A percentile compares a stretch with the other conserved stretches of the same genome.
Conservation (phyloP, 2,797 vertebrate species). For the Podarcis lilfordi region DNA sequence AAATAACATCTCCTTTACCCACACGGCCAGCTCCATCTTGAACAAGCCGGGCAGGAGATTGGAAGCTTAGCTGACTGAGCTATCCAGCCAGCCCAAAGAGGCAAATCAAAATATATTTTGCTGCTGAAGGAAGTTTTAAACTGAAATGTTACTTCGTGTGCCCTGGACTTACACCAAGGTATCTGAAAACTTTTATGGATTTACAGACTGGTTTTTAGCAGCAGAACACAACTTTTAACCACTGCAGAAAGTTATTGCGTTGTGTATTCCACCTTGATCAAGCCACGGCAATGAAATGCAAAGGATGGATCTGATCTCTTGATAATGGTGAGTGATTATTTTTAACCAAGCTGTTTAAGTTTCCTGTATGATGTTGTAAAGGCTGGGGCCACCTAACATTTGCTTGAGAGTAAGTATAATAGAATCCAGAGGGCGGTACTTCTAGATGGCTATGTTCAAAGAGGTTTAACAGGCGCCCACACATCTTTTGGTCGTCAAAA, state of each 20-base stretch:
- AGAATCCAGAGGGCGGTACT: neutral
- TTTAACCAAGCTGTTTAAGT: conserved; percentile 14
- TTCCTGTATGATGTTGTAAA: too few relatives aligned
- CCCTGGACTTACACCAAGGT: conserved; percentile 63
- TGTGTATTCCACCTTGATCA: conserved; percentile 14
- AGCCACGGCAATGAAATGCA: conserved; percentile 63
- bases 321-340: conserved; percentile 75
- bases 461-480: neutral
- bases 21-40: conserved; percentile 65
- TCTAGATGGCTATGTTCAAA: neutral
- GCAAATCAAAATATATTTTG: conserved; percentile 74
- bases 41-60: conserved; percentile 76
- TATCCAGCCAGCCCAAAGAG: conserved; percentile 75
- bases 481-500: neutral
- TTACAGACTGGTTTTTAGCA: conserved; percentile 39
- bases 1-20: conserved; percentile 82
- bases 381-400: neutral
- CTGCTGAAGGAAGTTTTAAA: conserved; percentile 69
- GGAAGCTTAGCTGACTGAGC: conserved; percentile 57
- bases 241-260: conserved; percentile 16
- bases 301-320: conserved; percentile 60
- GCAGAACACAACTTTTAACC: neutral
- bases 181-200: conserved; percentile 46
- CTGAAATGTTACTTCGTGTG: conserved; percentile 63
- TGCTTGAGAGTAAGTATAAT: neutral